A percentile compares a stretch with the other conserved stretches of the same genome.
Conservation (phyloP, 1,140 invertebrate species). For the Panulirus ornatus region DNA sequence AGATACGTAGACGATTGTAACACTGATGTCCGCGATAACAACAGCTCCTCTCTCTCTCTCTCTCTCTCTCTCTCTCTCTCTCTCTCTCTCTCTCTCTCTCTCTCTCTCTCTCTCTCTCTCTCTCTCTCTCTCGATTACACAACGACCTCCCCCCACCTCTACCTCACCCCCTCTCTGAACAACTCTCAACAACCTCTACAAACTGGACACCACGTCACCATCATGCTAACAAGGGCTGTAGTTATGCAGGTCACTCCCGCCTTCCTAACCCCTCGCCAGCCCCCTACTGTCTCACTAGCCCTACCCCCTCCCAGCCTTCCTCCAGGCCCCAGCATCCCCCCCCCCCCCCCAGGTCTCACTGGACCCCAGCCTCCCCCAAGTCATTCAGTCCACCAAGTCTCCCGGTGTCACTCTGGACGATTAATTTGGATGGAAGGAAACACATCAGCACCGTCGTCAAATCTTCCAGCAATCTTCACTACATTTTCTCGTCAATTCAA, state of each 20-base stretch:
- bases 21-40: neutral
- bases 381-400: too few relatives aligned
- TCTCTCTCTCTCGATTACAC: neutral
- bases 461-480: too few relatives aligned
- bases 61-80: neutral
- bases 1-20: too few relatives aligned
- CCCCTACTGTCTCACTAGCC: neutral
- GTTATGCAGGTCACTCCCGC: neutral
- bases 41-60: neutral
- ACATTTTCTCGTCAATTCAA: neutral
- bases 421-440: neutral
- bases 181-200: neutral
- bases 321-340: too few relatives aligned
- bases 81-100: constrained; percentile 15
- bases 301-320: neutral
- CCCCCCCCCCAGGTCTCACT: neutral
- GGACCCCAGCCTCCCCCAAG: too few relatives aligned
- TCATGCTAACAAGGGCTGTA: neutral
- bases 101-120: constrained; percentile 7
- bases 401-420: too few relatives aligned
- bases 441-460: neutral
- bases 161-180: neutral
- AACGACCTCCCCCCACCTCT: neutral
- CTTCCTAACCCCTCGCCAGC: neutral
- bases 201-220: neutral